Evolutionary conservation across 2,113 vertebrate species (phyloP).

Genomic region (Melospiza melodia): DNA sequence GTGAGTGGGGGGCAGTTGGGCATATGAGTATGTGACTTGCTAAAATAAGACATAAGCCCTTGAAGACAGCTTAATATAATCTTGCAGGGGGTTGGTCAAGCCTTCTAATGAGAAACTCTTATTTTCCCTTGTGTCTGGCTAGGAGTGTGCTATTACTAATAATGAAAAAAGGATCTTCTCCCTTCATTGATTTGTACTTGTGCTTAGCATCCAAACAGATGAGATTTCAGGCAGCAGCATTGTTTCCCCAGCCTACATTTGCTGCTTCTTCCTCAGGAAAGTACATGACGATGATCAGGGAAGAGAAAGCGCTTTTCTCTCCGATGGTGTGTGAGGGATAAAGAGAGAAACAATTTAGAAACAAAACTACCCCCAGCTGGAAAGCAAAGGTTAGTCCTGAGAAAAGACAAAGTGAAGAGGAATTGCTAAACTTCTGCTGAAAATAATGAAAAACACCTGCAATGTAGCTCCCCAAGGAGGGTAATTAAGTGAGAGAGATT

Average conservation of each 20-base stretch:
- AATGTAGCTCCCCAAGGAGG: not conserved
- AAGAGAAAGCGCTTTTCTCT: not conserved
- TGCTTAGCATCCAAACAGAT: not conserved
- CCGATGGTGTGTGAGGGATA: not conserved
- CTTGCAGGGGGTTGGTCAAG: not conserved
- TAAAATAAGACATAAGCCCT: constrained; percentile 36
- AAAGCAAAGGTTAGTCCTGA: constrained; percentile 33
- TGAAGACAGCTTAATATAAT: constrained; percentile 29
- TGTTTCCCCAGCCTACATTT: not conserved
- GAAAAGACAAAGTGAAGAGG: not conserved
- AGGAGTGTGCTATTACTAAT: not conserved
- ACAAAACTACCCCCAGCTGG: constrained; percentile 12
- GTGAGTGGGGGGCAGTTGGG: not conserved
- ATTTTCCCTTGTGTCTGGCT: not conserved
- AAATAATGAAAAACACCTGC: constrained; percentile 35
- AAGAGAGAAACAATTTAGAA: not conserved
- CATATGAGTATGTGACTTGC: not conserved
- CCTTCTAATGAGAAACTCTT: not conserved
- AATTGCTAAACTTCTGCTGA: constrained; percentile 26
- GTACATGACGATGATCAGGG: not conserved
- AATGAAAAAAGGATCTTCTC: not conserved
- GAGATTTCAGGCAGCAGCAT: not conserved
- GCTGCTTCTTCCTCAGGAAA: not conserved
- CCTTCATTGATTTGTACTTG: not conserved
- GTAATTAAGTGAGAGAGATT: constrained; percentile 37